Percentiles rank a stretch among this genome's conserved stretches.
Conservation (phyloP, 2,113 vertebrate species). For the Steatornis caripensis region DNA sequence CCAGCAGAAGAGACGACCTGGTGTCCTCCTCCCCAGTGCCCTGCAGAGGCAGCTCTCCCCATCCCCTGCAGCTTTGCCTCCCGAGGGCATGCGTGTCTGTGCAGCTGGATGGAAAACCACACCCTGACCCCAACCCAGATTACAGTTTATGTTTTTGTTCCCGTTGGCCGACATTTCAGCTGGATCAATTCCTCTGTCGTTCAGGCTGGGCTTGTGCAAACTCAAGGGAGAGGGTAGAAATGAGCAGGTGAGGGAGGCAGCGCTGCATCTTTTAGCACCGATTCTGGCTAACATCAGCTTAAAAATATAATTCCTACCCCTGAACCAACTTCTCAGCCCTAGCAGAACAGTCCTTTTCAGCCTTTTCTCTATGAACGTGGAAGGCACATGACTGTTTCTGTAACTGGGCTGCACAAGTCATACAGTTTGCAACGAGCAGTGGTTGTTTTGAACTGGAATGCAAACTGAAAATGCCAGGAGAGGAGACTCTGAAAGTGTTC, state of each 20-base stretch:
- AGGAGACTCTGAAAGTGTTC: neutral
- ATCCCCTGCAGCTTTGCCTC: neutral
- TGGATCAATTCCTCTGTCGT: neutral
- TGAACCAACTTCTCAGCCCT: neutral
- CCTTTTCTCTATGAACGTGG: neutral
- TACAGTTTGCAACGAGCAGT: neutral
- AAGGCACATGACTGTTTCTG: neutral
- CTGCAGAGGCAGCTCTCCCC: neutral
- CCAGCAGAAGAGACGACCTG: neutral
- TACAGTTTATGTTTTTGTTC: neutral
- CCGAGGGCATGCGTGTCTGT: rapidly evolving
- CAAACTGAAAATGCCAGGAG: neutral
- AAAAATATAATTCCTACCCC: neutral
- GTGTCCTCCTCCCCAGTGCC: neutral
- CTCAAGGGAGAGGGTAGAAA: neutral
- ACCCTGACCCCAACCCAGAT: rapidly evolving
- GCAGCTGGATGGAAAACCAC: neutral
- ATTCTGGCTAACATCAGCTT: neutral
- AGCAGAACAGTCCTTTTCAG: neutral
- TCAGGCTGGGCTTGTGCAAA: neutral
- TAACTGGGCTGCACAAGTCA: neutral
- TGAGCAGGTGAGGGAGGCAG: neutral
- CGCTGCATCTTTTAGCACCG: rapidly evolving
- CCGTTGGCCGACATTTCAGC: neutral
- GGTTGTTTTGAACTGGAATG: neutral